These are phyloP conservation scores for Anolis sagrei DNA, from an alignment of 2,113 vertebrate genomes.

Conservation along the genomic window DNA sequence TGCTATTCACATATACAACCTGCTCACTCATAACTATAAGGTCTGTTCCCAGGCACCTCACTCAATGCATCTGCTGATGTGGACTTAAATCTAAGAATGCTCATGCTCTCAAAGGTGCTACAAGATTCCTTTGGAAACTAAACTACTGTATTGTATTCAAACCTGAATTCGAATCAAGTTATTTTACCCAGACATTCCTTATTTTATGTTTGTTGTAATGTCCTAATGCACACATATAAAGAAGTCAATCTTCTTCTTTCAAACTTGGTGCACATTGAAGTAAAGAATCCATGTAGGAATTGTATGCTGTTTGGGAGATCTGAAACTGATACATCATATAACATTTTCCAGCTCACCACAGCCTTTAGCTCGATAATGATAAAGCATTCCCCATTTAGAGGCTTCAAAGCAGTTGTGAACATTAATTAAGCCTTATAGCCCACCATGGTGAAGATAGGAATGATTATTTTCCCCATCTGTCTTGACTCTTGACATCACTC, in stretches of 20 bases:
- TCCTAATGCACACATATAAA: background rate
- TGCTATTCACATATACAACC: no score
- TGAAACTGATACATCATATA: conserved; percentile 9
- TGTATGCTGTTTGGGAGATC: background rate
- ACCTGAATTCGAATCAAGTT: background rate
- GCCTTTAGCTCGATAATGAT: background rate
- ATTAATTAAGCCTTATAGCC: conserved; percentile 29
- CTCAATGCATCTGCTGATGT: no score
- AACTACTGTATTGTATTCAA: background rate
- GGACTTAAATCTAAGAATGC: no score
- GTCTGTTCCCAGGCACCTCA: no score
- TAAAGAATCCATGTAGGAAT: conserved; percentile 3
- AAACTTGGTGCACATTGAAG: background rate
- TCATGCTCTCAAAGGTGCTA: no score
- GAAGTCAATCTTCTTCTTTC: background rate
- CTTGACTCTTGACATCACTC: background rate
- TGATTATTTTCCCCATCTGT: background rate
- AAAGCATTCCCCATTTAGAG: background rate
- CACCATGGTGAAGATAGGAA: conserved; percentile 21
- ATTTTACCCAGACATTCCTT: background rate
- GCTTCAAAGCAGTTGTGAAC: conserved; percentile 1
- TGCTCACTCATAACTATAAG: no score
- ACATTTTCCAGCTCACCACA: background rate
- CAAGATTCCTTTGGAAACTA: no score
- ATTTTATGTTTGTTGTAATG: background rate